Evolutionary conservation across 2,797 vertebrate genomes (phyloP).

Genomic region (Ficedula albicollis): DNA sequence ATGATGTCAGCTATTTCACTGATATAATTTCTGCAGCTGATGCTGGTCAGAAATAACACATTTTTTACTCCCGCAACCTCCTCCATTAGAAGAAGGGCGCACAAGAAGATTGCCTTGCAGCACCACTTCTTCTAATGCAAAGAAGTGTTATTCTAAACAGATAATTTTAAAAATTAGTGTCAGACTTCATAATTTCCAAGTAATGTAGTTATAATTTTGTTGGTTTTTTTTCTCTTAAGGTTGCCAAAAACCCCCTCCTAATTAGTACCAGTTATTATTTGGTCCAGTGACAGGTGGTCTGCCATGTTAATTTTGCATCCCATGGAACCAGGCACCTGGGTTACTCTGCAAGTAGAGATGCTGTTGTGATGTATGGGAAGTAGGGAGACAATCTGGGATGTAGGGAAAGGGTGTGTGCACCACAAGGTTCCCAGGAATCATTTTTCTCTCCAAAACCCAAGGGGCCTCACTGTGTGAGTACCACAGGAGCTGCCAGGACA

Average conservation of each 20-base stretch:
- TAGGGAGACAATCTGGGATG: background rate
- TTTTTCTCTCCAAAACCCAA: background rate
- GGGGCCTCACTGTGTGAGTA: background rate
- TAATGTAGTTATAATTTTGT: background rate
- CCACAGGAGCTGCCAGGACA: background rate
- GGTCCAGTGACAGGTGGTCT: background rate
- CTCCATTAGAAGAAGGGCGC: background rate
- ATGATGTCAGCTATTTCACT: background rate
- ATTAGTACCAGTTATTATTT: background rate
- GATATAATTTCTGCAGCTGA: conserved; percentile 12
- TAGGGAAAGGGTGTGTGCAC: background rate
- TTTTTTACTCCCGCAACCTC: conserved; percentile 12
- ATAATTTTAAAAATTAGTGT: background rate
- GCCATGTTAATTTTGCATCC: background rate
- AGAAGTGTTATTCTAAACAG: background rate
- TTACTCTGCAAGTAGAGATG: background rate
- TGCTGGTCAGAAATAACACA: conserved; percentile 16
- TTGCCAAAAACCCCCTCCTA: accelerated
- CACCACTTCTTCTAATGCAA: background rate
- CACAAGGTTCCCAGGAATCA: accelerated
- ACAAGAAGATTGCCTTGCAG: background rate
- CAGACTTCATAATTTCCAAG: background rate
- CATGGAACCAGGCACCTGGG: background rate
- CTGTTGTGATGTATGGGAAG: background rate
- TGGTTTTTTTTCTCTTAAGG: background rate